Conservation (phyloP, 2,797 vertebrate genomes). For the Oophaga sylvatica region DNA sequence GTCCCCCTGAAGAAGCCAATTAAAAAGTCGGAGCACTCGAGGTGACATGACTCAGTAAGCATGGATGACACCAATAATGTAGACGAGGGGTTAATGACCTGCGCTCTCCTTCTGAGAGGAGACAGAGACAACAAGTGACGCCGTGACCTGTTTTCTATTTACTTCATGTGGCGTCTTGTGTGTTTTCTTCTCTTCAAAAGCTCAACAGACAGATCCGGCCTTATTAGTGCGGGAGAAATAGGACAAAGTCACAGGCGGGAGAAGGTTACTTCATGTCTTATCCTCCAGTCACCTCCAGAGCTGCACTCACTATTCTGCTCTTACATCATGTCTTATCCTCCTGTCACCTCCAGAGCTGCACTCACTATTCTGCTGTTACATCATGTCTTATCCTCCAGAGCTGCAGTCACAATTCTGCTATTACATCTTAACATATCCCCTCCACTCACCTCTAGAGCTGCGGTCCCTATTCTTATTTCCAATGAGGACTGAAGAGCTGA, state of each 20-base stretch:
- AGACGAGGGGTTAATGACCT: background rate
- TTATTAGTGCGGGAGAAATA: conserved; percentile 9
- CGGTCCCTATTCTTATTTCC: no score
- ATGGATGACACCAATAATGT: background rate
- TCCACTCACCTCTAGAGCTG: no score
- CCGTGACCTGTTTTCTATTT: conserved; percentile 3
- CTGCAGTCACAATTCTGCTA: background rate
- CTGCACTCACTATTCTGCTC: no score
- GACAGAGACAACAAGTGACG: background rate
- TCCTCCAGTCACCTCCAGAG: no score
- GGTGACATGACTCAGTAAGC: background rate
- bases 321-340: no score
- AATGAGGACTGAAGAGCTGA: no score
- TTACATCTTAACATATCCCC: no score
- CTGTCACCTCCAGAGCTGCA: no score
- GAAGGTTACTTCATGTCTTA: no score
- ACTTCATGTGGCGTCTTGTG: background rate
- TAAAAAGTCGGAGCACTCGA: background rate
- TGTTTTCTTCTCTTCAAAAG: background rate
- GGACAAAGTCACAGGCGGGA: background rate
- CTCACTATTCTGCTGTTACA: no score
- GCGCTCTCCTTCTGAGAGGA: background rate
- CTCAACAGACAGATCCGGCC: background rate
- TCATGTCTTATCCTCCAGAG: no score
- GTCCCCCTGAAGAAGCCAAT: background rate